Evolutionary conservation across 2,888 invertebrate species (phyloP).

Genomic region (Ypsolopha scabrella): DNA sequence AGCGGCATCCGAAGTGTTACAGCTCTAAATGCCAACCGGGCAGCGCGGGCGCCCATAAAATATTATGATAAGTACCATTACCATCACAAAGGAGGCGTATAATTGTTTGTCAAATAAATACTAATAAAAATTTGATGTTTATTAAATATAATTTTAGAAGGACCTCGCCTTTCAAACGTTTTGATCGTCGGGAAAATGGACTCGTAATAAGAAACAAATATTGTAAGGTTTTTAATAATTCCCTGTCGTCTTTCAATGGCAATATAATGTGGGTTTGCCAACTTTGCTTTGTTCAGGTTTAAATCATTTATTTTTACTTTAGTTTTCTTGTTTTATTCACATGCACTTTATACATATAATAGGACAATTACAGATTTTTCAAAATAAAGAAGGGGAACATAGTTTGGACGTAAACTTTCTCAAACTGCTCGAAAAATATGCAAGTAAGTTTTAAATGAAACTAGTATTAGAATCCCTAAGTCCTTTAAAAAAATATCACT

Average conservation of each 20-base stretch:
- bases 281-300: too few relatives aligned
- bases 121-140: constrained; percentile 64
- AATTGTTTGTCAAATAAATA: constrained; percentile 71
- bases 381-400: too few relatives aligned
- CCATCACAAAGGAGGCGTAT: constrained; percentile 66
- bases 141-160: constrained; percentile 61
- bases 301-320: too few relatives aligned
- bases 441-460: too few relatives aligned
- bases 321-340: too few relatives aligned
- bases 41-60: constrained; percentile 48
- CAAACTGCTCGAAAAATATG: too few relatives aligned
- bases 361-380: too few relatives aligned
- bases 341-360: too few relatives aligned
- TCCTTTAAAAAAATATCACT: too few relatives aligned
- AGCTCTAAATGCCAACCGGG: constrained; percentile 24
- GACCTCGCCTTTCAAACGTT: constrained; percentile 30
- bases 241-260: neutral
- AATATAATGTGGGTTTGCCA: too few relatives aligned
- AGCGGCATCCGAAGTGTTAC: constrained; percentile 17
- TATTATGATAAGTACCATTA: constrained; percentile 61
- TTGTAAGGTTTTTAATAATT: neutral
- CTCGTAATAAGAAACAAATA: neutral
- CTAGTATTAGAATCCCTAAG: too few relatives aligned
- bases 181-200: constrained; percentile 11
- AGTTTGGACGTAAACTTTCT: too few relatives aligned